A percentile compares a stretch with the other conserved stretches of the same genome.
Conservation (phyloP, 2,888 invertebrate genomes). For the Polydesmus complanatus region DNA sequence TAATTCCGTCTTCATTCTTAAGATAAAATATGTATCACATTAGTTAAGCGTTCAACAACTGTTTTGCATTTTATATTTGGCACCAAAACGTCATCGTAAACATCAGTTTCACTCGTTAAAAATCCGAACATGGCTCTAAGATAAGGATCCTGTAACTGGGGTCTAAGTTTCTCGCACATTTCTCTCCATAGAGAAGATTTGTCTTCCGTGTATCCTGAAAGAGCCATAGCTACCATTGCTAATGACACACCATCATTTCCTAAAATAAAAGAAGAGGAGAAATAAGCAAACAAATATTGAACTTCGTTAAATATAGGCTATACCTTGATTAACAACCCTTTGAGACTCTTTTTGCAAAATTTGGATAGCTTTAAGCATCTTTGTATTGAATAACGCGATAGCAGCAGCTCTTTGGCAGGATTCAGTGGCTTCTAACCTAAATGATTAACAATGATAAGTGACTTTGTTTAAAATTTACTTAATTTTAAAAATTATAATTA, state of each 20-base stretch:
- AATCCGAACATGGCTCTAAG: constrained; percentile 81
- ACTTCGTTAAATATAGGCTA: background rate
- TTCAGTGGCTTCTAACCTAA: constrained; percentile 46
- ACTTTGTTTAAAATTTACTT: background rate
- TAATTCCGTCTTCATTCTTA: constrained; percentile 68
- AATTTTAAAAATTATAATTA: background rate
- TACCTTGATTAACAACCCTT: background rate
- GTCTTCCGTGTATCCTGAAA: constrained; percentile 65
- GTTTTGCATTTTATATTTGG: too few species aligned
- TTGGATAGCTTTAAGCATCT: constrained; percentile 68
- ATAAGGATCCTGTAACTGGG: constrained; percentile 74
- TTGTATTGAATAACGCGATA: constrained; percentile 77
- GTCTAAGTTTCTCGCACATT: constrained; percentile 55
- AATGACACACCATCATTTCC: constrained; percentile 25
- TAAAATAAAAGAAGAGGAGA: constrained; percentile 9
- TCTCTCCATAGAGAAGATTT: constrained; percentile 63
- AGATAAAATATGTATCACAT: too few species aligned
- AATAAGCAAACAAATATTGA: background rate
- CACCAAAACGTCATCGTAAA: constrained; percentile 62
- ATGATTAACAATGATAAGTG: constrained; percentile 9
- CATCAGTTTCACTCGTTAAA: constrained; percentile 62
- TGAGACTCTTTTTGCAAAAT: constrained; percentile 59
- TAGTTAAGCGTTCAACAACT: too few species aligned
- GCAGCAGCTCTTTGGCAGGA: constrained; percentile 75
- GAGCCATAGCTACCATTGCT: constrained; percentile 59